These are phyloP conservation scores for Oppia nitens DNA, from an alignment of 1,140 invertebrate species.

Conservation along the genomic window DNA sequence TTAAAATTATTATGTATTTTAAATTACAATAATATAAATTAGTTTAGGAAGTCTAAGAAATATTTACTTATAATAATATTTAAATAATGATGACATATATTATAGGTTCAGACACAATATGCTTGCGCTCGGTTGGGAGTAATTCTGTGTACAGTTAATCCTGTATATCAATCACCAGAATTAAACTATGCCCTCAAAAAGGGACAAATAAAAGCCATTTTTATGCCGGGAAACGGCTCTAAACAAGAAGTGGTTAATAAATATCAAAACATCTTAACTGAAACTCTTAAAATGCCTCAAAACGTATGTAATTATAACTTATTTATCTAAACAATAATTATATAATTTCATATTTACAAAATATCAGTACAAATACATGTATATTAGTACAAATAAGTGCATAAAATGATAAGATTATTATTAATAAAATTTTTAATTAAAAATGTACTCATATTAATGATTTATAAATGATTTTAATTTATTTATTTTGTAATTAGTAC, in stretches of 20 bases:
- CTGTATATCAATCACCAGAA: slow-evolving; percentile 14
- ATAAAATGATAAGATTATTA: too few relatives aligned
- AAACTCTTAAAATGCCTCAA: background rate
- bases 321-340: too few relatives aligned
- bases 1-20: background rate
- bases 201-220: slow-evolving; percentile 12
- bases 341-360: too few relatives aligned
- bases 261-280: slow-evolving; percentile 2
- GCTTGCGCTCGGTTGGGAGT: slow-evolving; percentile 13
- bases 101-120: slow-evolving; percentile 9
- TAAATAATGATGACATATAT: background rate
- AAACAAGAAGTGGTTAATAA: slow-evolving; percentile 9
- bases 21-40: background rate
- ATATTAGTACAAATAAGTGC: too few relatives aligned
- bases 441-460: too few relatives aligned
- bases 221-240: slow-evolving; percentile 15
- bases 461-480: too few relatives aligned
- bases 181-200: slow-evolving; percentile 13
- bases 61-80: background rate
- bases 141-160: slow-evolving; percentile 16
- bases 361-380: too few relatives aligned
- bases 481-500: too few relatives aligned
- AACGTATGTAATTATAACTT: background rate
- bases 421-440: too few relatives aligned
- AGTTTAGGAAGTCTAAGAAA: background rate